Percentiles rank a stretch among this genome's conserved stretches.
These are phyloP conservation scores for Alviniconcha marisindica DNA, from an alignment of 1,140 invertebrate genomes.

Conservation along the genomic window DNA sequence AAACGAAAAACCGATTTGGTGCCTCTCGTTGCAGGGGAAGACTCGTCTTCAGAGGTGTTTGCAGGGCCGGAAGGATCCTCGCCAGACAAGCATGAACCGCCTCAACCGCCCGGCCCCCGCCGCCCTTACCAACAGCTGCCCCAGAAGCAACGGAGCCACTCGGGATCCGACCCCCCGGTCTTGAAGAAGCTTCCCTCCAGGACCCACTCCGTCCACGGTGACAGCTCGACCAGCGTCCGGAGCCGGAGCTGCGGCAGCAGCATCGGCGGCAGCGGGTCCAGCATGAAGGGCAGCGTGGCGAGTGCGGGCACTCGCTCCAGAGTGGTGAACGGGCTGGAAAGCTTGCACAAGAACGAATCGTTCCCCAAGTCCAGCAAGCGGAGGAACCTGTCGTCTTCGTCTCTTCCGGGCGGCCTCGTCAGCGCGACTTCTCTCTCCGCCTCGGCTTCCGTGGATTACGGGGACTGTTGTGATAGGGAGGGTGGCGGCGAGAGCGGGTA, in stretches of 20 bases:
- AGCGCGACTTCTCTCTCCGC: slow-evolving; percentile 35
- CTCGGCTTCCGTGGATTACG: slow-evolving; percentile 34
- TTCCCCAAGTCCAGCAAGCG: no score
- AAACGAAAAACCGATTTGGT: neutral
- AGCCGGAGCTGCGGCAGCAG: neutral
- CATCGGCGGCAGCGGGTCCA: neutral
- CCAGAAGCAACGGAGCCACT: neutral
- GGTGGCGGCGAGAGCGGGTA: slow-evolving; percentile 23
- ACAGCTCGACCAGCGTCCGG: neutral
- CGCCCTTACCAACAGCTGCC: neutral
- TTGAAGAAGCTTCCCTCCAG: slow-evolving; percentile 1
- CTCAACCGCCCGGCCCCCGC: neutral
- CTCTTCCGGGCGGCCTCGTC: slow-evolving; percentile 34
- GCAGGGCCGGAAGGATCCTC: neutral
- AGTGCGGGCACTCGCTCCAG: neutral
- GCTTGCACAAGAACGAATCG: neutral
- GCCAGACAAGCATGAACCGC: neutral
- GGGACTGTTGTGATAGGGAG: slow-evolving; percentile 18
- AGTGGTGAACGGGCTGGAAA: neutral
- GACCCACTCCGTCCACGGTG: neutral
- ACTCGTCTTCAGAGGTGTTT: slow-evolving; percentile 28
- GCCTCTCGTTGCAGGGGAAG: slow-evolving; percentile 7
- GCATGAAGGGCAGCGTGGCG: neutral
- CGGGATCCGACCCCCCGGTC: neutral
- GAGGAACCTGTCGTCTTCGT: slow-evolving; percentile 42